Evolutionary conservation across 1,140 invertebrate genomes (phyloP).

Genomic region (Pseudomyrmex pallidus): DNA sequence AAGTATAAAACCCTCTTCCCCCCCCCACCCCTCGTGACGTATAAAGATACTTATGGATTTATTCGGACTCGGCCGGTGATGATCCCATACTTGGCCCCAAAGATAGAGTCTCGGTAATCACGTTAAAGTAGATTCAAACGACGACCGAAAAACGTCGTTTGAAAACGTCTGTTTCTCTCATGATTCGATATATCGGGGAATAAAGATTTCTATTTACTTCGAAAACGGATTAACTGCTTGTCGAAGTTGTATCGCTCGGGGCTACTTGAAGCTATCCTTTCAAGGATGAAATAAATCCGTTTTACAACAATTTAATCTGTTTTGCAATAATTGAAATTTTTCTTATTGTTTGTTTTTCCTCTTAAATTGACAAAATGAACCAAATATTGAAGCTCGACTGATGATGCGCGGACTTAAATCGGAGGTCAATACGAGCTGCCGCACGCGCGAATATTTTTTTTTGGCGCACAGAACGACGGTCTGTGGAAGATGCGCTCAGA

Average conservation of each 20-base stretch:
- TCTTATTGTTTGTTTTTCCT: no score
- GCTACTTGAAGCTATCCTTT: neutral
- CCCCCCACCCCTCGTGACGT: neutral
- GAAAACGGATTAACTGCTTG: neutral
- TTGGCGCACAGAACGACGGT: no score
- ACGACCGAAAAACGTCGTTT: slow-evolving; percentile 21
- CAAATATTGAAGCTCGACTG: no score
- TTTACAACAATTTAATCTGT: neutral
- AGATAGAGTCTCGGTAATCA: neutral
- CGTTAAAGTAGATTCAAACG: neutral
- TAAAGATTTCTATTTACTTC: slow-evolving; percentile 14
- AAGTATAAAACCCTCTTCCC: slow-evolving; percentile 8
- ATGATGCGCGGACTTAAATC: no score
- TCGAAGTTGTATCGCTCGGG: neutral
- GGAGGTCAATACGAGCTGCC: no score
- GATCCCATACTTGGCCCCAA: neutral
- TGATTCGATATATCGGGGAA: neutral
- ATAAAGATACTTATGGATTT: slow-evolving; percentile 54
- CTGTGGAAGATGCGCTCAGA: no score
- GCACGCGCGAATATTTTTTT: no score
- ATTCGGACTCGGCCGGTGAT: slow-evolving; percentile 19
- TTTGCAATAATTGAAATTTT: neutral
- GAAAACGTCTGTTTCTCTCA: neutral
- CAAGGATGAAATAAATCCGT: neutral
- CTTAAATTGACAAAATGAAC: no score